These are phyloP conservation scores for Mormyrops boulengeri DNA, from an alignment of 2,797 vertebrate genomes.

Conservation along the genomic window DNA sequence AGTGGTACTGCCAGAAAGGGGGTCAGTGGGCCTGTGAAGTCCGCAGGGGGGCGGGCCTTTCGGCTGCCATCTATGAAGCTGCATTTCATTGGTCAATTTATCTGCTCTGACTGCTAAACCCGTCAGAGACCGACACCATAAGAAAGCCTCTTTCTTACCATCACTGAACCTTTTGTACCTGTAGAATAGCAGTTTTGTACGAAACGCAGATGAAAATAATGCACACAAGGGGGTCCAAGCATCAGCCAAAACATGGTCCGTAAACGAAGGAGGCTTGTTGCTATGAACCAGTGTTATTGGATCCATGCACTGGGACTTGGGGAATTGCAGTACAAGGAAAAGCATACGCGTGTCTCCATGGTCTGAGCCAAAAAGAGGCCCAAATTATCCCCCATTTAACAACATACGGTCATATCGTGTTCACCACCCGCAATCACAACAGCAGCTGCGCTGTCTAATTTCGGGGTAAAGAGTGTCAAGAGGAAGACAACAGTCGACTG, in stretches of 20 bases:
- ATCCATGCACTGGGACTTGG: constrained; percentile 39
- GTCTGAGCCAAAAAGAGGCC: constrained; percentile 47
- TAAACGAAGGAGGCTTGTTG: constrained; percentile 50
- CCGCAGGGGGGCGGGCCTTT: background rate
- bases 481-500: background rate
- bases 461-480: background rate
- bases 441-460: constrained; percentile 31
- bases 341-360: constrained; percentile 33
- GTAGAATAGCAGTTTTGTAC: background rate
- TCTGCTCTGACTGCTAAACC: background rate
- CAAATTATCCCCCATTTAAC: constrained; percentile 36
- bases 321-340: constrained; percentile 42
- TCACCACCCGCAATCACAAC: constrained; percentile 38
- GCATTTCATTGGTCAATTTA: background rate
- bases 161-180: background rate
- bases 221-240: background rate
- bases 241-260: constrained; percentile 30
- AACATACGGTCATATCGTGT: constrained; percentile 34
- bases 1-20: background rate
- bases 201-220: background rate
- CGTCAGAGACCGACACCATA: background rate
- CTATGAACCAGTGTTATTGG: constrained; percentile 65
- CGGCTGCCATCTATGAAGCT: background rate
- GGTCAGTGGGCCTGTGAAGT: background rate
- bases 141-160: background rate